Conservation (phyloP, 2,113 vertebrate species). For the Ailuropoda melanoleuca region DNA sequence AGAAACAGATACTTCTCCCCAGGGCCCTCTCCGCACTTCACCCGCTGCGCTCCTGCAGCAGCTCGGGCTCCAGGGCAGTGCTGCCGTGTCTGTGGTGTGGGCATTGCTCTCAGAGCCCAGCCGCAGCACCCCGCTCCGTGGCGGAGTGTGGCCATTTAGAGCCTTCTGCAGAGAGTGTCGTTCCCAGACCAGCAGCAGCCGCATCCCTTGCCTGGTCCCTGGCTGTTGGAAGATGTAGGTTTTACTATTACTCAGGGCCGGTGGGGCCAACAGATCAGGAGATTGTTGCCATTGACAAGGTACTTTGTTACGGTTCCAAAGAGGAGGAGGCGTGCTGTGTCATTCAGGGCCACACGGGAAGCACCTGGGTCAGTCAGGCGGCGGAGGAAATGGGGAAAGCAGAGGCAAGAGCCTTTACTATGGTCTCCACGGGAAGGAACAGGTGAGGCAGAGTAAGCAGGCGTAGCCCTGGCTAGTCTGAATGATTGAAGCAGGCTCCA, state of each 20-base stretch:
- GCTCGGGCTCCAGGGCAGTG: not conserved
- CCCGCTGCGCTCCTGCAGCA: not conserved
- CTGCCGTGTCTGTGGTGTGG: rapidly evolving
- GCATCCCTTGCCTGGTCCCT: not conserved
- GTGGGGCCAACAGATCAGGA: not conserved
- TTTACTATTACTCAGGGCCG: not conserved
- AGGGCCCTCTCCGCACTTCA: not conserved
- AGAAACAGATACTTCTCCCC: not conserved
- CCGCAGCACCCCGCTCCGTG: not conserved
- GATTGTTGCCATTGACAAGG: not conserved
- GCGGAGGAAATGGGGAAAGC: not conserved
- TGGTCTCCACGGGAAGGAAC: not conserved
- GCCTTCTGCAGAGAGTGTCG: not conserved
- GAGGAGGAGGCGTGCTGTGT: not conserved
- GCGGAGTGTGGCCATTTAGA: not conserved
- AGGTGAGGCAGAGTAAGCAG: not conserved
- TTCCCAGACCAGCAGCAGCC: not conserved
- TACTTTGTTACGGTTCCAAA: not conserved
- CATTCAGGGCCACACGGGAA: not conserved
- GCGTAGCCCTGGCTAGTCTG: not conserved
- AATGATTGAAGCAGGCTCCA: not conserved
- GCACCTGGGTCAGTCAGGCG: not conserved
- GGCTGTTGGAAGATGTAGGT: not conserved
- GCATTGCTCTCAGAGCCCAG: not conserved
- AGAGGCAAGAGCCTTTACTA: not conserved